phyloP scores from a whole-genome alignment of 2,113 vertebrate genomes.

The Chaetops frenatus region DNA sequence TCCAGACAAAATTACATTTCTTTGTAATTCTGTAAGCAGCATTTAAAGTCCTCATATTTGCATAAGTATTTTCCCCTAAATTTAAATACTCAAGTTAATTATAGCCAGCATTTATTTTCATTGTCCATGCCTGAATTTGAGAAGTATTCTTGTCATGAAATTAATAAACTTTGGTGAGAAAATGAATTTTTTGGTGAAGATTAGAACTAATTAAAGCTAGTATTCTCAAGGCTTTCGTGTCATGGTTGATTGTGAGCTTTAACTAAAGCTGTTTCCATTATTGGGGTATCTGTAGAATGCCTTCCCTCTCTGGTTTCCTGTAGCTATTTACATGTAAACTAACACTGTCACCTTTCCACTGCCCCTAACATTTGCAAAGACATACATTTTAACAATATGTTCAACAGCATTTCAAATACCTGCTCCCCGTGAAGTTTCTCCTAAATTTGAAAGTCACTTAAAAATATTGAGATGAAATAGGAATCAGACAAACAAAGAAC shows the following conservation, averaged over 20 bases:
- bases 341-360: conserved; percentile 28
- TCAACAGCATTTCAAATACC: not conserved
- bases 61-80: not conserved
- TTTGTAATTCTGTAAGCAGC: not conserved
- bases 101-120: not conserved
- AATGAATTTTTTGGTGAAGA: not conserved
- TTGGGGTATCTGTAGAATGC: not conserved
- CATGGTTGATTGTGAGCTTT: not conserved
- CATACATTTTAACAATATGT: not conserved
- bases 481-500: not conserved
- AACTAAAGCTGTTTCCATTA: conserved; percentile 25
- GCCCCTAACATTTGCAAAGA: not conserved
- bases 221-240: not conserved
- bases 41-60: not conserved
- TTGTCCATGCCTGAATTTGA: not conserved
- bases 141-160: not conserved
- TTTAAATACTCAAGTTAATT: not conserved
- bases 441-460: not conserved
- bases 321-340: conserved; percentile 44
- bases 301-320: conserved; percentile 39
- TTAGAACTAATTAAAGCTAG: not conserved
- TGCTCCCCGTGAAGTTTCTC: not conserved
- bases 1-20: not conserved
- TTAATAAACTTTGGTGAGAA: not conserved
- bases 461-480: not conserved